Base-by-base conservation (phyloP, 1,140 invertebrate genomes). In the Drosophila micromelanica region DNA sequence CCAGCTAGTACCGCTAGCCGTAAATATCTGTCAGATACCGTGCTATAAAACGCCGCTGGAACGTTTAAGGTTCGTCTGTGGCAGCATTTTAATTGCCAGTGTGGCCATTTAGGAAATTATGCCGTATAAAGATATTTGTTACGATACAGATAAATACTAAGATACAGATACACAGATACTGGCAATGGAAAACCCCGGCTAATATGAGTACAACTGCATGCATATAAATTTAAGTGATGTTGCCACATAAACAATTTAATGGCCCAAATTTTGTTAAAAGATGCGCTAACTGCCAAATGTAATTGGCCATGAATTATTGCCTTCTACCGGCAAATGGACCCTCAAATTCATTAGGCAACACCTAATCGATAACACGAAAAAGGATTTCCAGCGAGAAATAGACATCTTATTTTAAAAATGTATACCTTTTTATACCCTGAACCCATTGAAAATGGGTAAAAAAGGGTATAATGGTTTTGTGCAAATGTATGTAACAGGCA, bases 71-170 rank as follows among this genome's bases (percentile, higher is more conserved):
- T 78, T 67, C 78, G 78, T 70, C 54, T 75, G 67, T 65, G 63
- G 61, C 48, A 74, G 67, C 79, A 89, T 82, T 87, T 87, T 87
- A 89, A 87, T 89, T 87, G 84, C 82, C 65, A 40, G 45, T 40
- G 35, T 20, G 23, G 61, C 69, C 69, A 56, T 59, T 73, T 60
- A 56, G 64, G 61, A 65, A 65, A 59, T 72, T 72, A 52, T 72
- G 35, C 43, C 38, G 8, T 17, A 35, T 11, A 63, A 40, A 43
- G 40, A 54, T 67, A 74, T 82, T 69, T 46, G 45, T 42, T 65
- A 56, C 32, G 32, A 35, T 35, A 8, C 32, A 35, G 32, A 35
- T 35, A 9, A 35, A 35, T 6, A 35, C 7, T 7, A 37, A 51
- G 49, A 56, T 71, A 68, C 61, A 61, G 59, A 65, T 74, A 69